Percentiles rank a stretch among this genome's conserved stretches.
phyloP scores from a whole-genome alignment of 2,888 invertebrate species.

The Microctonus brassicae region DNA sequence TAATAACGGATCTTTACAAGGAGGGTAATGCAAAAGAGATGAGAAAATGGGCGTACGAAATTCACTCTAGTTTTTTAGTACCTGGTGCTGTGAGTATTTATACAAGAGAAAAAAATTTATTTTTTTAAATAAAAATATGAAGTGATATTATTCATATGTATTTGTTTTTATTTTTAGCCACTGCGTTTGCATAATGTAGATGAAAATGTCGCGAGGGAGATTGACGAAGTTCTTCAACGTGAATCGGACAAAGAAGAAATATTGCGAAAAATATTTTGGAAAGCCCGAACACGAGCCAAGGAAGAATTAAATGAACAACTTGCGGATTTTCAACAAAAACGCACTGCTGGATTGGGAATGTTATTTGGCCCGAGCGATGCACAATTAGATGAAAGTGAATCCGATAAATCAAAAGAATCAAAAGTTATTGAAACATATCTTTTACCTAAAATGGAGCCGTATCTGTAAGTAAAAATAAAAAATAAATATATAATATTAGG shows the following conservation, averaged over 20 bases:
- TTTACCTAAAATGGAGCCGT: conserved; percentile 79
- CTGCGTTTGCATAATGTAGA: conserved; percentile 84
- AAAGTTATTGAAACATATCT: conserved; percentile 82
- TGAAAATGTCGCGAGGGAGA: conserved; percentile 90
- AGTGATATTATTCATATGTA: conserved; percentile 13
- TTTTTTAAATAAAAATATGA: conserved; percentile 2
- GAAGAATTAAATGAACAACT: conserved; percentile 86
- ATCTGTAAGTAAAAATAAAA: conserved; percentile 71
- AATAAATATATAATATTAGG: conserved; percentile 15
- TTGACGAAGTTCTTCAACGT: conserved; percentile 86
- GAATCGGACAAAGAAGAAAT: conserved; percentile 93
- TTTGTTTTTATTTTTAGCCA: conserved; percentile 74
- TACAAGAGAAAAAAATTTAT: not conserved
- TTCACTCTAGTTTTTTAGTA: conserved; percentile 95
- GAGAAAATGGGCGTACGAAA: conserved; percentile 99
- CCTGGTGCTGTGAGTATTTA: conserved; percentile 82
- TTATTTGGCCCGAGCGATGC: conserved; percentile 91
- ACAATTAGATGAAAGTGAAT: conserved; percentile 82
- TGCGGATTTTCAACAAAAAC: conserved; percentile 88
- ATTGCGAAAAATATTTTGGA: conserved; percentile 87
- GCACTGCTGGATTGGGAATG: conserved; percentile 89
- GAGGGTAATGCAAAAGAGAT: conserved; percentile 89
- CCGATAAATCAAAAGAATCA: conserved; percentile 83
- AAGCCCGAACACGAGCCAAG: conserved; percentile 86
- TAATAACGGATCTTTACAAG: conserved; percentile 92